Evolutionary conservation across 2,797 vertebrate genomes (phyloP), one percentile per base, ranked within the genome.

Genomic region (Podargus strigoides): DNA sequence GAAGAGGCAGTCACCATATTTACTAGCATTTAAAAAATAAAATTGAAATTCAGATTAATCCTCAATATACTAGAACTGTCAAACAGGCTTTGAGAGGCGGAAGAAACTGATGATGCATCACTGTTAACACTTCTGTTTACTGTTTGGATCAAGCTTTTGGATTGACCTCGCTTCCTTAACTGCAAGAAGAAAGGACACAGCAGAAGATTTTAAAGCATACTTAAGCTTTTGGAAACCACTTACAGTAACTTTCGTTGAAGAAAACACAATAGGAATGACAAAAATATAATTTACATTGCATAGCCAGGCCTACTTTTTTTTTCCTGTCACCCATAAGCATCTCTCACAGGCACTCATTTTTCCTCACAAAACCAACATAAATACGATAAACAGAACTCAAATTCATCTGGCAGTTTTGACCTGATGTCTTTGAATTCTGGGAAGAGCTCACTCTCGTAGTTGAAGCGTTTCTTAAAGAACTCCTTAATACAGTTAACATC

Each of bases 401-500:
- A 62, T 74, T 62, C 4, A 58, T 41, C 20, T 90, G 30, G 12
- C 37, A 56, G 32, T 88, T 95, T 96, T 97, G 96, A 99, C 99
- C 98, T 99, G 96, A 99, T 97, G 79, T 99, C 98, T 96, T 97
- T 98, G 95, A 99, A 99, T 12, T 98, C 97, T 87, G 99, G 99
- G 93, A 98, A 99, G 68, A 99, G 98, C 86, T 99, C 99, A 79
- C 99, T 99, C 97, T 99, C 99, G 7, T 99, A 99, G 95, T 91
- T 98, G 94, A 96, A 99, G 64, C 98, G 98, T 90, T 97, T 99
- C 64, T 98, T 98, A 95, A 99, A 99, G 97, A 99, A 99, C 96
- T 99, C 98, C 95, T 98, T 94, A 93, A 99, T 96, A 85, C 99
- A 99, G 97, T 98, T 99, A 86, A 99, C 99, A 93, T 99, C 99